Percentiles rank a stretch among this genome's conserved stretches.
Evolutionary conservation across 2,797 vertebrate species (phyloP).

Genomic region (Coranthus polyacanthus): DNA sequence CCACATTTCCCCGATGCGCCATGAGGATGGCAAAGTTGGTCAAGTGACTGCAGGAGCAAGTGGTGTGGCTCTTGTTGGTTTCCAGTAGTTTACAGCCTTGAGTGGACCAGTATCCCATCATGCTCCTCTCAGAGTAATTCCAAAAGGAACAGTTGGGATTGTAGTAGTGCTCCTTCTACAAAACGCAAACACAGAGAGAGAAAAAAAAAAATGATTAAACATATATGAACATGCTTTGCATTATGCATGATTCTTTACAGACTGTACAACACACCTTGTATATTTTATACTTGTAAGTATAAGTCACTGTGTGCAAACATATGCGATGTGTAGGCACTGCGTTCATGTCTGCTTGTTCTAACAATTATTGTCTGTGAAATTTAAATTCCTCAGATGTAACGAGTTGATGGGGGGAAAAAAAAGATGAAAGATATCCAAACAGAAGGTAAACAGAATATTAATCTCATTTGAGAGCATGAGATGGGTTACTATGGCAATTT

Average conservation of each 20-base stretch:
- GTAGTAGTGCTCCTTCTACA: conserved; percentile 96
- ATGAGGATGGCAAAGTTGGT: conserved; percentile 99
- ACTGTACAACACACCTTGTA: conserved; percentile 3
- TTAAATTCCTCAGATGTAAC: background rate
- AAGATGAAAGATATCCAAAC: conserved; percentile 10
- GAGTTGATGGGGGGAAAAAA: background rate
- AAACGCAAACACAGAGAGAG: conserved; percentile 47
- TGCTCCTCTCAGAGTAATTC: conserved; percentile 99
- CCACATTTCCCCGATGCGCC: conserved; percentile 94
- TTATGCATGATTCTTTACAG: conserved; percentile 51
- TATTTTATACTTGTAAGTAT: conserved; percentile 28
- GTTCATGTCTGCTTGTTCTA: conserved; percentile 5
- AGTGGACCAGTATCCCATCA: conserved; percentile 99
- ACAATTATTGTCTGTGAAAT: background rate
- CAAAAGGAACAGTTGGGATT: conserved; percentile 99
- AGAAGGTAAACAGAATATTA: conserved; percentile 9
- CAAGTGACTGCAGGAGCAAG: conserved; percentile 97
- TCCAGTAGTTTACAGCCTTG: conserved; percentile 96
- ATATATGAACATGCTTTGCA: conserved; percentile 39
- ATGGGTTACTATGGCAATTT: conserved; percentile 15
- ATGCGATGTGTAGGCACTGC: background rate
- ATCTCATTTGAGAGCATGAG: background rate
- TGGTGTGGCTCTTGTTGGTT: conserved; percentile 97
- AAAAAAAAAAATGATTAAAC: conserved; percentile 23
- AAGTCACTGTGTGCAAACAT: background rate